Base-by-base conservation (phyloP, 2,797 vertebrate genomes). In the Knipowitschia caucasica region DNA sequence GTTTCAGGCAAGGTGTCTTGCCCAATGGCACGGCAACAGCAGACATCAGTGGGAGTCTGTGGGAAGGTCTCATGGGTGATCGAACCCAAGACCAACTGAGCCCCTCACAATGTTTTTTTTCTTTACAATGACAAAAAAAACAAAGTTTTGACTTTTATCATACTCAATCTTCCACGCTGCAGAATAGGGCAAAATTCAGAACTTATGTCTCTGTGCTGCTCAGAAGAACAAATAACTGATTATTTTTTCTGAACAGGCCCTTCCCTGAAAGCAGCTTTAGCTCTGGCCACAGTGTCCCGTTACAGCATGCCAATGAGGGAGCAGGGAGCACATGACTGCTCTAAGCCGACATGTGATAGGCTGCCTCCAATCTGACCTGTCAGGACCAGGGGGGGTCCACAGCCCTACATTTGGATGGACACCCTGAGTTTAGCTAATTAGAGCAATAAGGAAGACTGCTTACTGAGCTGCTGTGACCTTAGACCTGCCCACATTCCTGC, bases 401-500 rank as follows among this genome's bases (percentile, higher is more conserved):
- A 12, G 2, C 24, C 50, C 31, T 9, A 36, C 29, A 4, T 3
- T 39, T 11, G 53, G 24, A 23, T 38, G 53, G 40, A 34, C 53
- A 17, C n/a, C 59, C 35, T n/a, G 36, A 21, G 50, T 58, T 65
- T 18, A 31, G 40, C 56, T 67, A 68, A 78, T 82, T 68, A 69
- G 53, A 35, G 20, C 7, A 31, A 21, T 31, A 29, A 24, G 12
- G 20, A 31, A 18, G 56, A 27, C 50, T 55, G 54, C 56, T 58
- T 46, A 36, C 67, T 14, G 55, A 30, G 60, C 20, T 9, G 35
- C 58, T 60, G 58, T 76, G 62, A 65, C 60, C 68, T 64, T n/a
- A 68, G 67, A 63, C 64, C 56, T 56, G 39, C 26, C 17, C 7
- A 33, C 73, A 84, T 84, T 83, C 70, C 71, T 72, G 57, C 57